Evolutionary conservation across 2,113 vertebrate genomes (phyloP), one percentile per base, ranked within the genome.

Genomic region (Sitta europaea): DNA sequence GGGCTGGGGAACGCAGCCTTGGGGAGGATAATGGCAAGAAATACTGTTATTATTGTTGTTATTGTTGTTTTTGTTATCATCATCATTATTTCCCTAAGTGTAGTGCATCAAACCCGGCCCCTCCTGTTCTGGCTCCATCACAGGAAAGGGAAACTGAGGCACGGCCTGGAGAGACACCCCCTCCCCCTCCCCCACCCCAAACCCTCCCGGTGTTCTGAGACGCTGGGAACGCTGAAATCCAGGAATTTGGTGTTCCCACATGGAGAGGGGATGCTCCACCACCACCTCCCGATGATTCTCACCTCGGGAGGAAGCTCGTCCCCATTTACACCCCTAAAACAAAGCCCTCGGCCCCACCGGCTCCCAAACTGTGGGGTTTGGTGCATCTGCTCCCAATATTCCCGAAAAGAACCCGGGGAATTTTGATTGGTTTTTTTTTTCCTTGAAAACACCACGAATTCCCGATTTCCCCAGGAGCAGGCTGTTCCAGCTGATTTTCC

Each of bases 221-320:
- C 2, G 22, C 29, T 1, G 6, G 42, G 51, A 57, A 45, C 0
- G 1, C 47, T 0, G 2, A 58, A 47, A 43, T 9, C 28, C 0
- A 47, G n/a, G 22, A 40, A 24, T 23, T 2, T 16, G 24, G 3
- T 11, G 84, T 24, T 38, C 66, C 79, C 66, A 13, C 3, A 0
- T 0, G 8, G 36, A 35, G 5, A 31, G 21, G 31, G 67, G 62
- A 8, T 6, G 45, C 24, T 87, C 68, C 81, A 8, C 3, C 58
- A 10, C 10, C 20, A 3, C 27, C 47, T 24, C 57, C 38, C 2
- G 0, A 5, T 11, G 25, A 9, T 57, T 35, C 17, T 5, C 47
- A 14, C 7, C 21, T 15, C 65, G 3, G n/a, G 23, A 18, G 48
- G 29, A 55, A 47, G 35, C 16, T 67, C 36, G 50, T 66, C 42